These are phyloP conservation scores for Drosophila mojavensis DNA, from an alignment of 1,140 invertebrate genomes.

Conservation along the genomic window DNA sequence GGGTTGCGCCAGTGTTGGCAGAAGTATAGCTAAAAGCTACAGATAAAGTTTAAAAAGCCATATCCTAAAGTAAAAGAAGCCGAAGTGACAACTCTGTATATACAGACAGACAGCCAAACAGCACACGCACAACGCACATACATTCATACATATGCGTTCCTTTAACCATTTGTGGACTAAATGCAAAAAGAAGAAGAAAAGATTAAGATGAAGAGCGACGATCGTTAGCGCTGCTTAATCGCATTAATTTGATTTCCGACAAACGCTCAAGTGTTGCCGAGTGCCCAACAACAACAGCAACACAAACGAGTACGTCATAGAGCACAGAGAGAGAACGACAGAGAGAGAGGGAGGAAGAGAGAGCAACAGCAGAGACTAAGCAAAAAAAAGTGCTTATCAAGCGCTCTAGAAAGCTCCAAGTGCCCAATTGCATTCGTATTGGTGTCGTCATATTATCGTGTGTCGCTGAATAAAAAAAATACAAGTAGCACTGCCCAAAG, in stretches of 20 bases:
- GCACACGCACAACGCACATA: neutral
- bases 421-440: conserved; percentile 43
- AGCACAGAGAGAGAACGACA: neutral
- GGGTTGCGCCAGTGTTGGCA: too few relatives aligned
- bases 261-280: conserved; percentile 58
- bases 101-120: too few relatives aligned
- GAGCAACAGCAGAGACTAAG: conserved; percentile 3
- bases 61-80: neutral
- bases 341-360: too few relatives aligned
- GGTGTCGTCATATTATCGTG: conserved; percentile 59
- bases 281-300: conserved; percentile 6
- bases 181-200: conserved; percentile 5
- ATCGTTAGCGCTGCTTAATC: conserved; percentile 59
- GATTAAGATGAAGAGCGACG: conserved; percentile 21
- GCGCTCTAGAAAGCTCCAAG: conserved; percentile 63
- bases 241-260: conserved; percentile 75
- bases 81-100: neutral
- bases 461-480: conserved; percentile 45
- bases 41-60: too few relatives aligned
- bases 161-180: conserved; percentile 34
- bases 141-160: conserved; percentile 12
- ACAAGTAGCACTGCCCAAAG: conserved; percentile 68
- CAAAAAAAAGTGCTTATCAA: conserved; percentile 63
- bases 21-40: neutral
- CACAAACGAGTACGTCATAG: conserved; percentile 48